phyloP scores from a whole-genome alignment of 1,140 invertebrate genomes.

The Tetragnatha versicolor region DNA sequence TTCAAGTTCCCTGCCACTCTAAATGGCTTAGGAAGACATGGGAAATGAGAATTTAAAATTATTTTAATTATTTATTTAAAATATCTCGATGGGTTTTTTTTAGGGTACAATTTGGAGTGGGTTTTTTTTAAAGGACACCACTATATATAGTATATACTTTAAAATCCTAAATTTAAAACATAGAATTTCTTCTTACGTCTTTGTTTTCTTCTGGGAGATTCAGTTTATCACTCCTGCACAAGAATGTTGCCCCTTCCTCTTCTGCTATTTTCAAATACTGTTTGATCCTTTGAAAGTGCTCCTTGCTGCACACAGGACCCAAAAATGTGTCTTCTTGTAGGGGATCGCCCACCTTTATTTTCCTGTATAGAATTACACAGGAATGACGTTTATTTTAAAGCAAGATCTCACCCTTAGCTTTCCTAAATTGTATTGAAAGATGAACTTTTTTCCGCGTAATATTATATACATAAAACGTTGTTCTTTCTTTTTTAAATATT shows the following conservation, averaged over 20 bases:
- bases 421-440: too few species aligned
- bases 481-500: too few species aligned
- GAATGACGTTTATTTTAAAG: too few species aligned
- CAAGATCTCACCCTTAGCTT: too few species aligned
- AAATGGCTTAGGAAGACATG: too few species aligned
- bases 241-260: conserved; percentile 61
- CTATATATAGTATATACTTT: neutral
- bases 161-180: neutral
- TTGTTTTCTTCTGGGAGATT: conserved; percentile 39
- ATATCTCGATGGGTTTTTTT: too few species aligned
- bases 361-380: conserved; percentile 62
- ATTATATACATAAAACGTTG: too few species aligned
- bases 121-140: neutral
- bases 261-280: conserved; percentile 63
- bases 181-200: conserved; percentile 16
- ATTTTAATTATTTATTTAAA: too few species aligned
- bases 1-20: too few species aligned
- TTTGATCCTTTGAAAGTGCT: conserved; percentile 68
- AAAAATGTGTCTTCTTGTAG: conserved; percentile 63
- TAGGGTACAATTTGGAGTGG: neutral
- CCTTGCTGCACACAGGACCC: conserved; percentile 68
- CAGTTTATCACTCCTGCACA: conserved; percentile 57
- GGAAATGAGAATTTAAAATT: too few species aligned
- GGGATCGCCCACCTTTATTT: conserved; percentile 68
- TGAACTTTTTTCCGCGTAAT: too few species aligned